Evolutionary conservation across 2,797 vertebrate species (phyloP).

Genomic region (Melanotaenia parkinsoni): DNA sequence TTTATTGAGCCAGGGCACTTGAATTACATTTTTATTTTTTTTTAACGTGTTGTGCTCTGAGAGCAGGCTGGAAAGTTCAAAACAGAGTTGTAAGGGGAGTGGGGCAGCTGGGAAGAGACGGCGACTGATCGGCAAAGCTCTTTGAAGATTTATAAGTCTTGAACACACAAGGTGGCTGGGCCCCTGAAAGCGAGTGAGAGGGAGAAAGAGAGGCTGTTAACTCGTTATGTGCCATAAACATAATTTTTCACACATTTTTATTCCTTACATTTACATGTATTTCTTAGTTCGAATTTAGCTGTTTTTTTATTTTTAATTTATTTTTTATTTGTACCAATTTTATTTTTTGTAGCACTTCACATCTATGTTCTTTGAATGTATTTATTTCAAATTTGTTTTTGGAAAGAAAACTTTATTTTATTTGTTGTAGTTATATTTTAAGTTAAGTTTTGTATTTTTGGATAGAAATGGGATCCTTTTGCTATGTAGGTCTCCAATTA

Average conservation of each 20-base stretch:
- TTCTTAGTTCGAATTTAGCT: not conserved
- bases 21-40: constrained; percentile 24
- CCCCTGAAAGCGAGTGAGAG: constrained; percentile 76
- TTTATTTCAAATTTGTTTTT: not conserved
- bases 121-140: constrained; percentile 75
- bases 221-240: constrained; percentile 64
- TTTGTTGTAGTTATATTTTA: not conserved
- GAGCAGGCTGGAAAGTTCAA: constrained; percentile 60
- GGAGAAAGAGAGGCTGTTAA: constrained; percentile 58
- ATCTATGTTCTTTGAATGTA: not conserved
- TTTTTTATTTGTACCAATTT: not conserved
- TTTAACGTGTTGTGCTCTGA: constrained; percentile 35
- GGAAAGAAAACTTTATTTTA: not conserved
- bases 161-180: constrained; percentile 88
- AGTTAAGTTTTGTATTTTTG: constrained; percentile 16
- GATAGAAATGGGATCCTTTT: constrained; percentile 16
- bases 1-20: constrained; percentile 25
- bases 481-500: constrained; percentile 66
- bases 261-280: not conserved
- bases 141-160: constrained; percentile 94
- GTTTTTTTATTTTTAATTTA: not conserved
- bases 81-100: constrained; percentile 71
- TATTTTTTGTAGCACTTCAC: not conserved
- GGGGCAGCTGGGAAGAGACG: constrained; percentile 82
- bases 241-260: not conserved